These are phyloP conservation scores for Jaculus jaculus DNA, from an alignment of 2,113 vertebrate species.

Conservation along the genomic window DNA sequence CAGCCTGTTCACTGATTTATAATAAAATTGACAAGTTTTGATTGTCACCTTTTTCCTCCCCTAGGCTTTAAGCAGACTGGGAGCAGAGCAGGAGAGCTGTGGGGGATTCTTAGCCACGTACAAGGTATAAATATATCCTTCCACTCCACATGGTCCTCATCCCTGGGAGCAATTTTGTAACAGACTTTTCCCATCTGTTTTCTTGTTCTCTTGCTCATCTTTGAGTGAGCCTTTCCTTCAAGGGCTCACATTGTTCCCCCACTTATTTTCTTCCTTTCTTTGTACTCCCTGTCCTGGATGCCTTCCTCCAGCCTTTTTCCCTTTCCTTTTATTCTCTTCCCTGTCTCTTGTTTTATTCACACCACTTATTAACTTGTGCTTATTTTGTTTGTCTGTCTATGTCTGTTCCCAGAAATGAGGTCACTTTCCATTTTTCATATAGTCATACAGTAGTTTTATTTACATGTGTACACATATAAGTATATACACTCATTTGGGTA, in stretches of 20 bases:
- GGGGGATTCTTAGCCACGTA: background rate
- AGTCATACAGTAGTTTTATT: no score
- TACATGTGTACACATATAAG: background rate
- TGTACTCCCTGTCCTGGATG: rapidly evolving
- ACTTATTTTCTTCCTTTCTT: no score
- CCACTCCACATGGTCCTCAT: background rate
- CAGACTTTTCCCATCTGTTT: background rate
- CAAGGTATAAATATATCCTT: background rate
- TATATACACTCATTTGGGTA: background rate
- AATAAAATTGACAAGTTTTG: background rate
- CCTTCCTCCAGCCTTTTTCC: no score
- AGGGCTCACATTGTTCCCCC: background rate
- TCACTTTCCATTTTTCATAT: background rate
- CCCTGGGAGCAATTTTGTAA: background rate
- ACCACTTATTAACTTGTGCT: background rate
- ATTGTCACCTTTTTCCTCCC: background rate
- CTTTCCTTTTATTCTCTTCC: rapidly evolving
- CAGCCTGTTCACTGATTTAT: background rate
- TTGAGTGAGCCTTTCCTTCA: background rate
- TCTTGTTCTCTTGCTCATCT: background rate
- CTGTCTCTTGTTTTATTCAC: background rate
- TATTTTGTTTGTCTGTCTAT: background rate
- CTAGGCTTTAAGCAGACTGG: background rate
- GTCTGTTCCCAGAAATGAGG: background rate
- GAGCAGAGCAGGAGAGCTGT: background rate